Conservation (phyloP, 2,797 vertebrate genomes). For the Coluber constrictor region DNA sequence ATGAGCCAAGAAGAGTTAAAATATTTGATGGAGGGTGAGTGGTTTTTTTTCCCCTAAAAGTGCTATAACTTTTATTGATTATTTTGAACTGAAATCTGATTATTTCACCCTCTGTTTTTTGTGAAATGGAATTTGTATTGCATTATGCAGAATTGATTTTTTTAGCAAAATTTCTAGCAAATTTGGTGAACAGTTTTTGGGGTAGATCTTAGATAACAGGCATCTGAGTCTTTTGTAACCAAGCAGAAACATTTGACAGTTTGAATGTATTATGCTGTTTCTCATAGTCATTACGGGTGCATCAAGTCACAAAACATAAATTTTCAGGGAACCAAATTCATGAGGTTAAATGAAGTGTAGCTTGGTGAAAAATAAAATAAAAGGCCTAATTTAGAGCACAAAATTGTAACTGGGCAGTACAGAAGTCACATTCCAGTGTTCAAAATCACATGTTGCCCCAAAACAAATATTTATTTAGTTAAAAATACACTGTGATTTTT, state of each 20-base stretch:
- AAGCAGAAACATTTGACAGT: not conserved
- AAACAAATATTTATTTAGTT: not conserved
- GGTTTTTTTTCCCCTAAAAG: conserved; percentile 46
- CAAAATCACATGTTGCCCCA: not conserved
- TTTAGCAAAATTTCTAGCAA: not conserved
- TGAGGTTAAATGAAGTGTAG: not conserved
- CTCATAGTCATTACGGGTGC: not conserved
- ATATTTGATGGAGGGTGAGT: conserved; percentile 99
- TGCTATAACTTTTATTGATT: conserved; percentile 10
- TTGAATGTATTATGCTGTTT: not conserved
- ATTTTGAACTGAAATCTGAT: conserved; percentile 6
- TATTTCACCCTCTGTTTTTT: not conserved
- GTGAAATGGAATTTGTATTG: not conserved
- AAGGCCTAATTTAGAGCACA: not conserved
- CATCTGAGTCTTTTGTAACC: not conserved
- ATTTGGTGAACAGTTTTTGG: not conserved
- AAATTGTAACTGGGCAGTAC: not conserved
- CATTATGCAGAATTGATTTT: not conserved
- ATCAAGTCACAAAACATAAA: not conserved
- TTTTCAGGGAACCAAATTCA: not conserved
- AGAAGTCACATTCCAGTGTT: not conserved
- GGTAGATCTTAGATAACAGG: not conserved
- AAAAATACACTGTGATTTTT: not conserved
- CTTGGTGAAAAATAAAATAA: not conserved
- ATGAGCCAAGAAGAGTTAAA: conserved; percentile 92